Evolutionary conservation across 2,113 vertebrate genomes (phyloP).

Genomic region (Naja naja): DNA sequence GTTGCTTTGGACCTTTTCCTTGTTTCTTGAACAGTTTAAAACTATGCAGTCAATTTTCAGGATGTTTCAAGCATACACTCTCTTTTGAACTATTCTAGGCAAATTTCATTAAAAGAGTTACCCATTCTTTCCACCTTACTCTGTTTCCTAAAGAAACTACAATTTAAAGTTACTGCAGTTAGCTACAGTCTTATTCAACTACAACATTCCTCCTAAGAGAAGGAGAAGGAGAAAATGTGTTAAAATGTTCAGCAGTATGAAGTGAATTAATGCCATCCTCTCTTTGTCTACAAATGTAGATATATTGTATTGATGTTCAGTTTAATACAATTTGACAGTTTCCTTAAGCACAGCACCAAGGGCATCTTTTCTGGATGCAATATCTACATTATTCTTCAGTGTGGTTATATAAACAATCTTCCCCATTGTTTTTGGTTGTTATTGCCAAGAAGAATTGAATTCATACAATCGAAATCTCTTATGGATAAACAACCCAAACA

Average conservation of each 20-base stretch:
- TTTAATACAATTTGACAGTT: constrained; percentile 27
- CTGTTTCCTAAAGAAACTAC: neutral
- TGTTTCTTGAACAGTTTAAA: neutral
- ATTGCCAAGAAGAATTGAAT: neutral
- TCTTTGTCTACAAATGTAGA: neutral
- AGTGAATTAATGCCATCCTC: neutral
- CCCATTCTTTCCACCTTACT: neutral
- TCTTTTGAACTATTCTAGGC: too few relatives aligned
- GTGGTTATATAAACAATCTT: constrained; percentile 9
- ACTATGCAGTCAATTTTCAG: neutral
- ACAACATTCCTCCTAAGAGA: neutral
- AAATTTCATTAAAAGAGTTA: neutral
- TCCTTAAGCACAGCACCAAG: constrained; percentile 7
- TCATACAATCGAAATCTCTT: constrained; percentile 15
- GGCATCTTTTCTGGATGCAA: constrained; percentile 13
- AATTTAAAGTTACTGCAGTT: neutral
- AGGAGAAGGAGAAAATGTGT: neutral
- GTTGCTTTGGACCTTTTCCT: neutral
- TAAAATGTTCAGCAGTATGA: neutral
- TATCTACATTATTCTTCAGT: neutral
- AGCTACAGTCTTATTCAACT: neutral
- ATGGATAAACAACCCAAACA: constrained; percentile 1
- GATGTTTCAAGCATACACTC: neutral
- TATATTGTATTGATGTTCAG: neutral
- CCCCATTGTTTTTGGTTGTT: neutral